These are phyloP conservation scores for Empidonax traillii DNA, from an alignment of 2,113 vertebrate genomes.

Conservation along the genomic window DNA sequence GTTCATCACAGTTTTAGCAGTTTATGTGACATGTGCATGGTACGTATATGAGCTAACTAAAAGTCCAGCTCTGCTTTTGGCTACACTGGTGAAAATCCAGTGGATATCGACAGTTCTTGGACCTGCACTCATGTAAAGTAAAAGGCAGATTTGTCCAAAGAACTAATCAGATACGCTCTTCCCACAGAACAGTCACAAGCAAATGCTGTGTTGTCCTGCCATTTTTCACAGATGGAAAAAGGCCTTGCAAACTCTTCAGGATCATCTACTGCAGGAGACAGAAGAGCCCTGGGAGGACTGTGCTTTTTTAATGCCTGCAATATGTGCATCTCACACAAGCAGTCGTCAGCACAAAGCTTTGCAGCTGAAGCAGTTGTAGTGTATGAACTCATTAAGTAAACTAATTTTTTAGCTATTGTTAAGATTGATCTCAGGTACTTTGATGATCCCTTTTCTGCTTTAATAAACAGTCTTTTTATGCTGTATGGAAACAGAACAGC, in stretches of 20 bases:
- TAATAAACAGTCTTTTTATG: background rate
- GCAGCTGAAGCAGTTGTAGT: background rate
- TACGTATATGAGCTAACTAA: background rate
- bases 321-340: background rate
- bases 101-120: background rate
- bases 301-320: background rate
- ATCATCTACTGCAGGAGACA: background rate
- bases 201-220: background rate
- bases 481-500: background rate
- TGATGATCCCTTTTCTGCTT: background rate
- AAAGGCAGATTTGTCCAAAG: background rate
- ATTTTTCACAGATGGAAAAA: background rate
- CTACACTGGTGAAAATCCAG: background rate
- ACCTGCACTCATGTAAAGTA: background rate
- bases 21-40: background rate
- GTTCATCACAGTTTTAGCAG: background rate
- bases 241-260: background rate
- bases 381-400: conserved; percentile 1
- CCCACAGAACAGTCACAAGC: background rate
- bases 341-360: background rate
- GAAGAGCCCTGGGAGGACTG: background rate
- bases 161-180: background rate
- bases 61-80: background rate
- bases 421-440: background rate
- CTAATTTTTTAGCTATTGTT: background rate